Percentiles rank a stretch among this genome's conserved stretches.
Evolutionary conservation across 2,888 invertebrate species (phyloP).

Genomic region (Actias luna): DNA sequence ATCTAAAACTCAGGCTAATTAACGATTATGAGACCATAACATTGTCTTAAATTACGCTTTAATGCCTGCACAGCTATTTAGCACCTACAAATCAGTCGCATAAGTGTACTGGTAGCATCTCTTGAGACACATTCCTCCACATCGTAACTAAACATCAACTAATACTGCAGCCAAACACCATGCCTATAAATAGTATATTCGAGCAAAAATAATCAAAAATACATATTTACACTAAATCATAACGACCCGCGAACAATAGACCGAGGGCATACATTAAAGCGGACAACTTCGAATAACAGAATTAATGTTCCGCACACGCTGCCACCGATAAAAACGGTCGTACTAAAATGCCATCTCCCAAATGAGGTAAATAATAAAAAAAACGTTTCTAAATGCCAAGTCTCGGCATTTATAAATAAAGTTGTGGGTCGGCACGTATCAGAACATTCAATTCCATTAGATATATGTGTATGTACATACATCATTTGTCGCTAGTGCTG

Average conservation of each 20-base stretch:
- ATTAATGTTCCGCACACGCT: constrained; percentile 77
- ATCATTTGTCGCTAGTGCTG: background rate
- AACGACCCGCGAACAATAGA: constrained; percentile 42
- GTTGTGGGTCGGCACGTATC: constrained; percentile 33
- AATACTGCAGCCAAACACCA: no score
- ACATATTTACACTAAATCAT: constrained; percentile 18
- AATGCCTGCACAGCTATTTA: no score
- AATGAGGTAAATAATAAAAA: constrained; percentile 74
- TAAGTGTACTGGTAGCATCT: no score
- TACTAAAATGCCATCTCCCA: constrained; percentile 73
- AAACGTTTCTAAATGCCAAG: constrained; percentile 69
- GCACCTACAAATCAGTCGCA: no score
- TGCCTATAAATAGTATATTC: no score
- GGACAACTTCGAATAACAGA: constrained; percentile 53
- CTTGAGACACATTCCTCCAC: no score
- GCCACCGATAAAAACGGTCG: constrained; percentile 65
- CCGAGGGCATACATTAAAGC: constrained; percentile 42
- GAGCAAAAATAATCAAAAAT: background rate
- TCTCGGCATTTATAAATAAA: constrained; percentile 42
- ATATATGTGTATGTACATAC: constrained; percentile 22
- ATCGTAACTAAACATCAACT: no score
- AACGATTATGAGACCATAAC: no score
- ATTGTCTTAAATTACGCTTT: no score
- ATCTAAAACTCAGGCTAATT: no score
- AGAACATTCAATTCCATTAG: constrained; percentile 43